Conservation (phyloP, 2,797 vertebrate species). For the Crotalus adamanteus region DNA sequence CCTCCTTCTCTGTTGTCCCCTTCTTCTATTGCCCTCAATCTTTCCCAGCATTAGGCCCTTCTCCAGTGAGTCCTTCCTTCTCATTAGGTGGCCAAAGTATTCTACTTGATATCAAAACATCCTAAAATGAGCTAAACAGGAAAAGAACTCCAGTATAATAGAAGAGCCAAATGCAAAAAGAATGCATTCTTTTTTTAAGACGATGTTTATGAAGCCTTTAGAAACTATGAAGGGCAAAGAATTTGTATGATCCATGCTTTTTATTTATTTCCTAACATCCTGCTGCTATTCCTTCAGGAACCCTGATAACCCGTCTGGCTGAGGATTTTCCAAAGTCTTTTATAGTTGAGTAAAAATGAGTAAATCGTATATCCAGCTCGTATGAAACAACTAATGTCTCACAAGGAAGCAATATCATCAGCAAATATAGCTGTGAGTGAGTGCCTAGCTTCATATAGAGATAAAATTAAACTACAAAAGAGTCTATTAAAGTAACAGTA, state of each 20-base stretch:
- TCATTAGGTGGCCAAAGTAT: too few species aligned
- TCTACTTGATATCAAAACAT: not conserved
- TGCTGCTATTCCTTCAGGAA: conserved; percentile 20
- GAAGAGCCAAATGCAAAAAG: not conserved
- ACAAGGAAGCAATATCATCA: conserved; percentile 18
- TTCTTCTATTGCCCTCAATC: too few species aligned
- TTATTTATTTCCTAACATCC: conserved; percentile 21
- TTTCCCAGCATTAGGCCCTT: too few species aligned
- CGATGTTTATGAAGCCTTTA: conserved; percentile 24
- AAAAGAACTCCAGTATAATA: not conserved
- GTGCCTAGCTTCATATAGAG: conserved; percentile 1
- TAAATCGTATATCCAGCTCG: conserved; percentile 18
- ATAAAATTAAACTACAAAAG: conserved; percentile 39
- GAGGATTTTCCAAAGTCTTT: conserved; percentile 18
- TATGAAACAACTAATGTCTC: conserved; percentile 29
- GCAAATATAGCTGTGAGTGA: not conserved
- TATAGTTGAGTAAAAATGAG: conserved; percentile 33
- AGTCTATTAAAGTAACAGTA: conserved; percentile 31
- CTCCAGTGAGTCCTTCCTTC: too few species aligned
- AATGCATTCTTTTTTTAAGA: not conserved
- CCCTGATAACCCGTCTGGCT: conserved; percentile 36
- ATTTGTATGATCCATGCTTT: conserved; percentile 28
- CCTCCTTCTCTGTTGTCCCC: too few species aligned
- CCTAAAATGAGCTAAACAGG: not conserved
- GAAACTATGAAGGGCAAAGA: conserved; percentile 7